Conservation (phyloP, 2,888 invertebrate genomes). For the Heliconius sara region DNA sequence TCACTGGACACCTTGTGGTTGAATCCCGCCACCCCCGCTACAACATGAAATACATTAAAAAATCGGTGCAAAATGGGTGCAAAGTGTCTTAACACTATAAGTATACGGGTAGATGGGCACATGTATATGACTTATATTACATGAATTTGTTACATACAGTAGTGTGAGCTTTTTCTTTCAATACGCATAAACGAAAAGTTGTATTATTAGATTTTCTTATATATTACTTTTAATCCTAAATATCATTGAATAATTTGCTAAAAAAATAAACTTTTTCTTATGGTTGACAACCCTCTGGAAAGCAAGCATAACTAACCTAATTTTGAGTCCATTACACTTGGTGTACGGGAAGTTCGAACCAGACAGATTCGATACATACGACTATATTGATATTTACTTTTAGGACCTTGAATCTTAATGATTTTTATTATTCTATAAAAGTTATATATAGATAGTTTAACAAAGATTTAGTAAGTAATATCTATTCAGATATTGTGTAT, state of each 20-base stretch:
- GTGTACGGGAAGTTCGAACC: conserved; percentile 41
- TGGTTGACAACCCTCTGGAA: conserved; percentile 42
- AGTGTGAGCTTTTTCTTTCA: neutral
- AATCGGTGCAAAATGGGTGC: no score
- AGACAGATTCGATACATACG: conserved; percentile 35
- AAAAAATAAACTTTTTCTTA: neutral
- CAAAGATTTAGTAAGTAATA: no score
- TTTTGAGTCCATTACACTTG: conserved; percentile 53
- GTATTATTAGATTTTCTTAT: neutral
- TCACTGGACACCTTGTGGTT: no score
- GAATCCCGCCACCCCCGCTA: no score
- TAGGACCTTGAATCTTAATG: conserved; percentile 6
- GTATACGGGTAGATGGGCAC: no score
- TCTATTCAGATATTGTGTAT: no score
- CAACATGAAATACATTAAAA: no score
- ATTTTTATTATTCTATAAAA: neutral
- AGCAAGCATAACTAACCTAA: conserved; percentile 53
- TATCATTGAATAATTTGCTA: neutral
- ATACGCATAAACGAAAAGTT: neutral
- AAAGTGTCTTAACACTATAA: no score
- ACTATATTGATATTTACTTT: conserved; percentile 28
- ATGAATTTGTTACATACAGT: neutral
- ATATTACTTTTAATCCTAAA: neutral
- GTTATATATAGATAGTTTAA: neutral
- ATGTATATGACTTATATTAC: no score